A percentile compares a stretch with the other conserved stretches of the same genome.
These are phyloP conservation scores for Dasyprocta punctata DNA, from an alignment of 2,113 vertebrate species.

Conservation along the genomic window DNA sequence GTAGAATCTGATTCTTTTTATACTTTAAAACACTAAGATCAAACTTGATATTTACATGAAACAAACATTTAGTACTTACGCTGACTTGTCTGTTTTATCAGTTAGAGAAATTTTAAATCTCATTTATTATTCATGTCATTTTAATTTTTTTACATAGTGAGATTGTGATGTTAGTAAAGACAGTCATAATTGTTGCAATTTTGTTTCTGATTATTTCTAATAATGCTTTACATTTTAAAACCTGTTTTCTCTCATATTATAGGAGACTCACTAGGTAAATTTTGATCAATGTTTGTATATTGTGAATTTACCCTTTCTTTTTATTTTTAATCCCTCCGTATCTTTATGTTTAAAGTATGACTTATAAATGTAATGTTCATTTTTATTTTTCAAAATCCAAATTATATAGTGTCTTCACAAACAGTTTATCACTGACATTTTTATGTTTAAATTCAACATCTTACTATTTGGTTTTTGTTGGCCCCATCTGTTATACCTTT, in stretches of 20 bases:
- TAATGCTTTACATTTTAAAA: not conserved
- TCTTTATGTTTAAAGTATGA: conserved; percentile 1
- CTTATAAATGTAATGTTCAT: conserved; percentile 17
- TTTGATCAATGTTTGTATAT: not conserved
- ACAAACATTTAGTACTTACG: not conserved
- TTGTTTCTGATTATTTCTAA: conserved; percentile 10
- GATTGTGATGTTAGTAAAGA: not conserved
- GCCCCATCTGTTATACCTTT: not conserved
- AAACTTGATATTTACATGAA: not conserved
- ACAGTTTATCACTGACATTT: conserved; percentile 45
- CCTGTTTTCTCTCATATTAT: not conserved
- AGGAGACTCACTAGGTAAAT: not conserved
- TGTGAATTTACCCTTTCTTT: not conserved
- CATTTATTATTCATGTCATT: not conserved
- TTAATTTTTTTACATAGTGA: not conserved
- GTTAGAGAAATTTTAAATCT: not conserved
- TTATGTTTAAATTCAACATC: not conserved
- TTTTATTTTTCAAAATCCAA: conserved; percentile 57
- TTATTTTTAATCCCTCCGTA: conserved; percentile 37
- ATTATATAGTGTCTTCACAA: conserved; percentile 12
- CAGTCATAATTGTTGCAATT: not conserved
- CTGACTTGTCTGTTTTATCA: not conserved
- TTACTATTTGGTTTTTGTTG: conserved; percentile 23
- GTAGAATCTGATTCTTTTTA: not conserved
- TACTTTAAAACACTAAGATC: not conserved